Conservation (phyloP, 2,797 vertebrate genomes). For the Phyllotis vaccarum region DNA sequence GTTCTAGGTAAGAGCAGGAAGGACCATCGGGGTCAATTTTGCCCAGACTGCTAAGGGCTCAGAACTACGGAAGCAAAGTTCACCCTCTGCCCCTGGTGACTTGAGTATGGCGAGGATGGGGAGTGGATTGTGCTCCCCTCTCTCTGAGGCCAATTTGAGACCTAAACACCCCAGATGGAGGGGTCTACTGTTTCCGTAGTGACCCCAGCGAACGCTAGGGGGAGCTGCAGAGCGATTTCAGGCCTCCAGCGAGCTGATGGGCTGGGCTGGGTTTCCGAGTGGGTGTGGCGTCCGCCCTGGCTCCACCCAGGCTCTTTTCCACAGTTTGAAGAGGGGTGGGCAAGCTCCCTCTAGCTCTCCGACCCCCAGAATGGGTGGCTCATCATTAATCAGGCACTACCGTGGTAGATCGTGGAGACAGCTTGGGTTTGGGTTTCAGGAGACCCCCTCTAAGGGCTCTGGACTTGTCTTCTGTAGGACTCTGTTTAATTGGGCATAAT, state of each 20-base stretch:
- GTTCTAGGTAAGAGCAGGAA: background rate
- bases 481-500: too few relatives aligned
- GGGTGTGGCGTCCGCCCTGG: background rate
- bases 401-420: accelerated
- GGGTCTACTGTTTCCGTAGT: background rate
- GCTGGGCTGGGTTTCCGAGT: background rate
- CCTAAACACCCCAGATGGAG: background rate
- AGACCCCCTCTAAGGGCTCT: too few relatives aligned
- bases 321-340: background rate
- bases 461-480: background rate
- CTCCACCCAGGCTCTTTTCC: background rate
- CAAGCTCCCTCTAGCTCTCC: background rate
- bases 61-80: background rate
- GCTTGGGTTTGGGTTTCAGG: background rate
- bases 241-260: background rate
- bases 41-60: background rate
- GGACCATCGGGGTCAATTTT: background rate
- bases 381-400: background rate
- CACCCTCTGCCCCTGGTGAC: background rate
- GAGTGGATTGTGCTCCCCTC: background rate
- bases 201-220: background rate
- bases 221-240: background rate
- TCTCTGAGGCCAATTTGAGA: background rate
- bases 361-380: background rate
- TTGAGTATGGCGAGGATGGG: too few relatives aligned